These are phyloP conservation scores for Polypterus senegalus DNA, from an alignment of 2,113 vertebrate genomes.

Conservation along the genomic window DNA sequence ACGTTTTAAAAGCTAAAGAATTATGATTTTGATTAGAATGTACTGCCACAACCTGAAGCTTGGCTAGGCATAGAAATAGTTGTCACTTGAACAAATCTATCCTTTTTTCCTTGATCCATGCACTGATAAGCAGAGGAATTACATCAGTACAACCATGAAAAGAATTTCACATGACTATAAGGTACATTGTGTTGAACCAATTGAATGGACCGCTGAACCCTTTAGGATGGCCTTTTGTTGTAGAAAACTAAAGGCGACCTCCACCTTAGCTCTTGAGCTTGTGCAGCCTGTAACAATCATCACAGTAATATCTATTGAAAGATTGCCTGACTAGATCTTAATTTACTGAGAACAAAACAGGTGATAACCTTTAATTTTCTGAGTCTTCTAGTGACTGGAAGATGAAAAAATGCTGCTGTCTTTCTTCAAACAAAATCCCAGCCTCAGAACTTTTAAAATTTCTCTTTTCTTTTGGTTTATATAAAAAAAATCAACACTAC, in stretches of 20 bases:
- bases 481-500: no score
- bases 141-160: slow-evolving; percentile 53
- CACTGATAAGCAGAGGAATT: slow-evolving; percentile 55
- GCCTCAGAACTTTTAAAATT: background rate
- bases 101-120: slow-evolving; percentile 51
- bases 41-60: slow-evolving; percentile 40
- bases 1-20: slow-evolving; percentile 9
- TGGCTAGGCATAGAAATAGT: slow-evolving; percentile 40
- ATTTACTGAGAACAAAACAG: slow-evolving; percentile 31
- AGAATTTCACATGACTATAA: slow-evolving; percentile 36
- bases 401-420: background rate
- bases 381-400: slow-evolving; percentile 10
- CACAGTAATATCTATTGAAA: slow-evolving; percentile 30
- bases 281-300: slow-evolving; percentile 37
- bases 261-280: slow-evolving; percentile 36
- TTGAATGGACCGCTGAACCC: slow-evolving; percentile 39
- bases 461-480: no score
- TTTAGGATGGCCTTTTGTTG: slow-evolving; percentile 46
- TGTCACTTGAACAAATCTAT: slow-evolving; percentile 49
- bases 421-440: background rate
- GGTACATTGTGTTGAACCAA: slow-evolving; percentile 32
- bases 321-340: slow-evolving; percentile 34
- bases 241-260: slow-evolving; percentile 50
- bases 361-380: slow-evolving; percentile 27
- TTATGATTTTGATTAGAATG: slow-evolving; percentile 42